Evolutionary conservation across 2,113 vertebrate species (phyloP).

Genomic region (Nyctereutes procyonoides): DNA sequence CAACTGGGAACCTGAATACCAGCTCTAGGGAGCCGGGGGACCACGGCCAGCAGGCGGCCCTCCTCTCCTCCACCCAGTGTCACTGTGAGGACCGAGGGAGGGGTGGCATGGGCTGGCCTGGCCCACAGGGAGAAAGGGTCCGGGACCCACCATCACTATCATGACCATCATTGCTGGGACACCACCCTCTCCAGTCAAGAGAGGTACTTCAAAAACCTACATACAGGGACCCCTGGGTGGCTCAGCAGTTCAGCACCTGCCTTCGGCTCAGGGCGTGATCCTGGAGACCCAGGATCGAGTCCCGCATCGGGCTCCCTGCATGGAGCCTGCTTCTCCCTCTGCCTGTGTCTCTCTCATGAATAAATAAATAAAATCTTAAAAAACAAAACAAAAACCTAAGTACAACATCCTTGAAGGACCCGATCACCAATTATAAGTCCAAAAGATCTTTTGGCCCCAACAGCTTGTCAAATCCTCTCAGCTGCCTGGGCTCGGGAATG

Average conservation of each 20-base stretch:
- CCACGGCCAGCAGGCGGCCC: accelerated
- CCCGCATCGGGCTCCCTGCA: too few species aligned
- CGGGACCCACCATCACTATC: accelerated
- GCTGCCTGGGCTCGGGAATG: neutral
- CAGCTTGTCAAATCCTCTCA: neutral
- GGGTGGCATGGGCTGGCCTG: accelerated
- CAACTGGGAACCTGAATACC: neutral
- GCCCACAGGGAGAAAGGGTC: accelerated
- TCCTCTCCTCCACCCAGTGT: neutral
- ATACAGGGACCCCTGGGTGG: too few species aligned
- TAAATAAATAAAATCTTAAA: too few species aligned
- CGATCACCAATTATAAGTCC: neutral
- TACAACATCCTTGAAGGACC: accelerated
- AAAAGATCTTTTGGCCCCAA: neutral
- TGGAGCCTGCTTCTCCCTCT: too few species aligned
- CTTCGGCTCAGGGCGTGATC: too few species aligned
- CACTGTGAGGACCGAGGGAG: accelerated
- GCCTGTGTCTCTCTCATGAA: too few species aligned
- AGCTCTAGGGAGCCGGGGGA: accelerated
- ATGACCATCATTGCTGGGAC: accelerated
- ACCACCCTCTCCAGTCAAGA: neutral
- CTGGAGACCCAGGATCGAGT: too few species aligned
- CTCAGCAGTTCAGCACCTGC: too few species aligned
- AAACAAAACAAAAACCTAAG: too few species aligned
- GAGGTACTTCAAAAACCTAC: accelerated